phyloP scores from a whole-genome alignment of 2,113 vertebrate genomes.

The Hystrix brachyura region DNA sequence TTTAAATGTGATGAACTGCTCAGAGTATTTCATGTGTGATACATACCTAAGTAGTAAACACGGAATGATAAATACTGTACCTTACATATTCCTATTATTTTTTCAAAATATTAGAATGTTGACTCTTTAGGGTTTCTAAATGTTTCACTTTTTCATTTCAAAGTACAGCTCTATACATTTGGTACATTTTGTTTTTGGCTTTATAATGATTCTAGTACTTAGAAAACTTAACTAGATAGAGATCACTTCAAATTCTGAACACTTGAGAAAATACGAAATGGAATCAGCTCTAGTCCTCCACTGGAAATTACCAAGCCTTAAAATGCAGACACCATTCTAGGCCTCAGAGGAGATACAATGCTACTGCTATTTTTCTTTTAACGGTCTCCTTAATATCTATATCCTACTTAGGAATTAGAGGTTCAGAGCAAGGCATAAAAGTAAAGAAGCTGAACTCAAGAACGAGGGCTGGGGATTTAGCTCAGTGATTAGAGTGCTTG shows the following conservation, averaged over 20 bases:
- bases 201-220: not conserved
- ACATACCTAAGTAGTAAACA: not conserved
- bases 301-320: not conserved
- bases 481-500: too few relatives aligned
- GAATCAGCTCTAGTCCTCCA: not conserved
- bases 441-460: not conserved
- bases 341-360: not conserved
- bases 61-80: not conserved
- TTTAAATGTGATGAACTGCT: not conserved
- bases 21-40: not conserved
- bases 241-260: not conserved
- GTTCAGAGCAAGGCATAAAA: not conserved
- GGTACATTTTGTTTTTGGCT: not conserved
- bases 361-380: not conserved
- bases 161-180: not conserved
- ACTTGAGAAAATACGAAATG: slow-evolving; percentile 12
- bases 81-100: not conserved
- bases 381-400: not conserved
- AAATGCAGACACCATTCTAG: not conserved
- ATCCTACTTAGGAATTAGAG: not conserved
- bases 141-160: not conserved
- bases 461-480: too few relatives aligned
- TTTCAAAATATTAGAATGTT: not conserved
- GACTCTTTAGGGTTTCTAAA: not conserved
- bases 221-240: slow-evolving; percentile 25